phyloP scores from a whole-genome alignment of 2,113 vertebrate genomes.

The Pholis gunnellus region DNA sequence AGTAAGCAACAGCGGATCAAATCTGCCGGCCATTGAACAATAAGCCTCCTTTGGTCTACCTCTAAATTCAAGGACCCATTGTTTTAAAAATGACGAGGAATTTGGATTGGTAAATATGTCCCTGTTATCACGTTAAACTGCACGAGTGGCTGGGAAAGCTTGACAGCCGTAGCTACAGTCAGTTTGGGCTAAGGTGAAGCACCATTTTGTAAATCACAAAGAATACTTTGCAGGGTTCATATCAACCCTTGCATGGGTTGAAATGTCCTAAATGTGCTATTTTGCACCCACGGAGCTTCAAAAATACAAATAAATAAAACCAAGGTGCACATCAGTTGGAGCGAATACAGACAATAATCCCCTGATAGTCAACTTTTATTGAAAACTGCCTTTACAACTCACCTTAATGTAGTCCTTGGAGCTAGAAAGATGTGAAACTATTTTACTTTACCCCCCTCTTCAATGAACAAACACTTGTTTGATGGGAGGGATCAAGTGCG shows the following conservation, averaged over 20 bases:
- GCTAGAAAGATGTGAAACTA: slow-evolving; percentile 58
- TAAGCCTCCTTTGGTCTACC: not conserved
- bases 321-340: slow-evolving; percentile 26
- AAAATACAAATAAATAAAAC: slow-evolving; percentile 30
- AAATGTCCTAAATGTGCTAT: not conserved
- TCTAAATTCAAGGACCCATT: not conserved
- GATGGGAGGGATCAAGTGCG: slow-evolving; percentile 70
- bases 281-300: not conserved
- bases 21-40: not conserved
- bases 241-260: not conserved
- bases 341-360: slow-evolving; percentile 53
- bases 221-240: not conserved
- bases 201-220: not conserved
- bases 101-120: not conserved
- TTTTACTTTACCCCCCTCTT: slow-evolving; percentile 69
- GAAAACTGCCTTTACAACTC: slow-evolving; percentile 60
- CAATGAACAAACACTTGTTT: slow-evolving; percentile 69
- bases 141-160: not conserved
- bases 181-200: not conserved
- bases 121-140: not conserved
- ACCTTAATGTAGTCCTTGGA: slow-evolving; percentile 66
- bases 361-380: slow-evolving; percentile 40
- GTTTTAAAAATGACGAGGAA: not conserved
- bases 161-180: not conserved
- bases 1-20: not conserved